Percentiles rank a stretch among this genome's conserved stretches.
These are phyloP conservation scores for Anadara kagoshimensis DNA, from an alignment of 1,140 invertebrate species.

Conservation along the genomic window DNA sequence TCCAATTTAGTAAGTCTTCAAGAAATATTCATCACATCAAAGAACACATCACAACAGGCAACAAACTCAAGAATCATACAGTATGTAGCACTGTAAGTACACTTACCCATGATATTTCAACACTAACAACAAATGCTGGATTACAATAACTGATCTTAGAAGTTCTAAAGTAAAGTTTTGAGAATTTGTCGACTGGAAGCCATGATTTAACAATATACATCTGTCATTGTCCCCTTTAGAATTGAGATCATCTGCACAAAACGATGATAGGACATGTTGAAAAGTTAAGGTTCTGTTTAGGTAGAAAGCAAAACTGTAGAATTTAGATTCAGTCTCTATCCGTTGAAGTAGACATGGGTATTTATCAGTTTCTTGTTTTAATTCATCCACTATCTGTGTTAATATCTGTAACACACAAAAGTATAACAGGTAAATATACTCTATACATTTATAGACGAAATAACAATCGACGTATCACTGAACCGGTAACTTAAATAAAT, in stretches of 20 bases:
- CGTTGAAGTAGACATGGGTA: too few relatives aligned
- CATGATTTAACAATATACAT: neutral
- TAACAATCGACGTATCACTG: too few relatives aligned
- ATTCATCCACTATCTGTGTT: too few relatives aligned
- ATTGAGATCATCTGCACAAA: neutral
- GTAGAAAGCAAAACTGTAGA: neutral
- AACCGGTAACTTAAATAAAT: too few relatives aligned
- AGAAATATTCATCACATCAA: too few relatives aligned
- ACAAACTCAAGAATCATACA: neutral
- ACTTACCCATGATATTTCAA: slow-evolving; percentile 7
- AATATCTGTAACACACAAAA: too few relatives aligned
- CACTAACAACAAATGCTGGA: neutral
- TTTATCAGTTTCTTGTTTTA: too few relatives aligned
- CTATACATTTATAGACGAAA: too few relatives aligned
- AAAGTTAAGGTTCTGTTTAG: neutral
- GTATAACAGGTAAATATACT: too few relatives aligned
- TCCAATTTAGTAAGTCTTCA: too few relatives aligned
- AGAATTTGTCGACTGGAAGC: neutral
- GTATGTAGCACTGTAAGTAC: neutral
- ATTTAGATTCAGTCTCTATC: too few relatives aligned
- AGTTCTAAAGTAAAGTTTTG: neutral
- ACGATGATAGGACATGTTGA: neutral
- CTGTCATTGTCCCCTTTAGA: neutral
- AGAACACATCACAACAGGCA: neutral
- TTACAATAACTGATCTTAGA: slow-evolving; percentile 1